A percentile compares a stretch with the other conserved stretches of the same genome.
Conservation (phyloP, 2,797 vertebrate species). For the Nasua narica region DNA sequence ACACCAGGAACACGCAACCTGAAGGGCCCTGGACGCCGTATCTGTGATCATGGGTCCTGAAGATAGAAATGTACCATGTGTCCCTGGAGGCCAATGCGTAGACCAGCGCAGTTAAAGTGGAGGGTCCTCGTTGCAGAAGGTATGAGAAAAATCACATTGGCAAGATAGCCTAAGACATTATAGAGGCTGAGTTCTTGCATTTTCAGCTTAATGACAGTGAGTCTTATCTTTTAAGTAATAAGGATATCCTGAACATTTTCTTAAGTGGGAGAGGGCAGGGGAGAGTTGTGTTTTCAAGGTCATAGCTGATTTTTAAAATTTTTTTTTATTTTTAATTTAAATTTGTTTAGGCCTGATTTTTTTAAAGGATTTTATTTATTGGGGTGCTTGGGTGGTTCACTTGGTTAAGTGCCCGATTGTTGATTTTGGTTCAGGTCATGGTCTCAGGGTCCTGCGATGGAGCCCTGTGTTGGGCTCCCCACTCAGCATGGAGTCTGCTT, state of each 20-base stretch:
- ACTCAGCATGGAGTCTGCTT: background rate
- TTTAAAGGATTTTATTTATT: background rate
- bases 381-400: background rate
- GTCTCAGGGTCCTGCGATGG: background rate
- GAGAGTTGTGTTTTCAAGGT: background rate
- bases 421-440: background rate
- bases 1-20: background rate
- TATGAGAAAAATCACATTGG: background rate
- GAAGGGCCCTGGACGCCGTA: background rate
- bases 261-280: background rate
- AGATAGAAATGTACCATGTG: background rate
- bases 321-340: too few species aligned
- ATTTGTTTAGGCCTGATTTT: too few species aligned
- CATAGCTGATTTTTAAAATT: background rate
- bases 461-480: background rate
- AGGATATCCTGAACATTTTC: background rate
- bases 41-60: background rate
- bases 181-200: background rate
- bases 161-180: background rate
- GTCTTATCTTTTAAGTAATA: background rate
- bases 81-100: background rate
- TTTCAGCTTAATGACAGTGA: background rate
- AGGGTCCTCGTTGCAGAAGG: background rate
- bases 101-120: background rate
- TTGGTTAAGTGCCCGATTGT: background rate